Conservation (phyloP, 2,113 vertebrate species). For the Eretmodus cyanostictus region DNA sequence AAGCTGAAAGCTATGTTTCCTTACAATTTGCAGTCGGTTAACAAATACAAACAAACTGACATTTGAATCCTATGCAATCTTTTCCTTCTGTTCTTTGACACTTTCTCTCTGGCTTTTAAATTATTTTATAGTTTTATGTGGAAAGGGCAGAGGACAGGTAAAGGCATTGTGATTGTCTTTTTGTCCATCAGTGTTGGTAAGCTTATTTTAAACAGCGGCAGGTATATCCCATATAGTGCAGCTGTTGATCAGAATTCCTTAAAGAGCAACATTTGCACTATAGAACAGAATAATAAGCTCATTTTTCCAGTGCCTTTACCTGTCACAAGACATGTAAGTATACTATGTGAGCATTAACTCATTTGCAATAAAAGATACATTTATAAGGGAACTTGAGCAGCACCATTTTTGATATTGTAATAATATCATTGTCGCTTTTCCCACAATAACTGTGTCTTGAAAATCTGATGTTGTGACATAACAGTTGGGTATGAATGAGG, state of each 20-base stretch:
- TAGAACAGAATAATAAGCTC: neutral
- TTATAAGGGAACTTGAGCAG: neutral
- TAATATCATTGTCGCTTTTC: neutral
- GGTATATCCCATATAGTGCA: neutral
- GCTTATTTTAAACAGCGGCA: neutral
- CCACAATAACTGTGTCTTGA: neutral
- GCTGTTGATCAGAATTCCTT: neutral
- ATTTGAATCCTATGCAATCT: neutral
- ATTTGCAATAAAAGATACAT: neutral
- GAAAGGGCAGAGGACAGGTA: neutral
- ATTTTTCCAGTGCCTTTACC: neutral
- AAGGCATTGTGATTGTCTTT: neutral
- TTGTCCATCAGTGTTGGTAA: neutral
- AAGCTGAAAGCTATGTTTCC: neutral
- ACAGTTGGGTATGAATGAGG: neutral
- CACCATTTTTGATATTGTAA: neutral
- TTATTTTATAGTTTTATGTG: neutral
- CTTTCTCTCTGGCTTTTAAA: neutral
- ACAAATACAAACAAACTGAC: neutral
- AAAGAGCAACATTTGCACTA: neutral
- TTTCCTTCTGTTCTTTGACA: neutral
- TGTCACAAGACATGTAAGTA: neutral
- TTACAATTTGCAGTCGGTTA: neutral
- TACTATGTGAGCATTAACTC: neutral
- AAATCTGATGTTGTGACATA: neutral